Percentiles rank a stretch among this genome's conserved stretches.
Conservation (phyloP, 2,797 vertebrate genomes). For the Schizopygopsis pylzovi region DNA sequence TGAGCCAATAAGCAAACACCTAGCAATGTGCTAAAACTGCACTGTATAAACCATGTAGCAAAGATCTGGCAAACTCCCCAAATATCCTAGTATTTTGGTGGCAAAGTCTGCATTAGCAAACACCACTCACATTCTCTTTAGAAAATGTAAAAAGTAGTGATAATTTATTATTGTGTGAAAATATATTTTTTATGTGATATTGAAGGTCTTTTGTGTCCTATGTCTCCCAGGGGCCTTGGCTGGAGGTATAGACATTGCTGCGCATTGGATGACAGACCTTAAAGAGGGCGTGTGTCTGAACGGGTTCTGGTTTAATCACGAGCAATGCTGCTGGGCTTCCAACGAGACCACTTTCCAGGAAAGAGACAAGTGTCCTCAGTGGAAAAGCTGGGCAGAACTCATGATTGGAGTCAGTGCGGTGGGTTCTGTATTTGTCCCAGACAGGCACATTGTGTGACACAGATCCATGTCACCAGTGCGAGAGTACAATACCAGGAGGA, state of each 20-base stretch:
- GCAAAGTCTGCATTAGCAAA: neutral
- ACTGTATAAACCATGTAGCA: neutral
- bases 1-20: neutral
- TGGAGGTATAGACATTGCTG: slow-evolving; percentile 93
- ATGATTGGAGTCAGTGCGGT: slow-evolving; percentile 84
- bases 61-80: neutral
- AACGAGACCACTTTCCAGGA: slow-evolving; percentile 87
- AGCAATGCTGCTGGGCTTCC: slow-evolving; percentile 97
- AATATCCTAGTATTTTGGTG: neutral
- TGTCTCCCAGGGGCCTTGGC: slow-evolving; percentile 86
- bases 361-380: slow-evolving; percentile 89
- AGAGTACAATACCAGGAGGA: neutral
- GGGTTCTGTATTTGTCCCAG: slow-evolving; percentile 7
- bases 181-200: too few relatives aligned
- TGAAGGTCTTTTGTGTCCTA: neutral
- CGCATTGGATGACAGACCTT: slow-evolving; percentile 96
- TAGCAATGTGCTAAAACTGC: neutral
- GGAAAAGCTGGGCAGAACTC: slow-evolving; percentile 94
- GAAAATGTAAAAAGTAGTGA: neutral
- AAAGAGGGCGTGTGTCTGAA: slow-evolving; percentile 91
- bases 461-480: neutral
- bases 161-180: neutral
- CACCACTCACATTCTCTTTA: neutral
- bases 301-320: slow-evolving; percentile 95
- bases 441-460: neutral